A percentile compares a stretch with the other conserved stretches of the same genome.
Conservation (phyloP, 2,797 vertebrate species). For the Acanthurus tractus region DNA sequence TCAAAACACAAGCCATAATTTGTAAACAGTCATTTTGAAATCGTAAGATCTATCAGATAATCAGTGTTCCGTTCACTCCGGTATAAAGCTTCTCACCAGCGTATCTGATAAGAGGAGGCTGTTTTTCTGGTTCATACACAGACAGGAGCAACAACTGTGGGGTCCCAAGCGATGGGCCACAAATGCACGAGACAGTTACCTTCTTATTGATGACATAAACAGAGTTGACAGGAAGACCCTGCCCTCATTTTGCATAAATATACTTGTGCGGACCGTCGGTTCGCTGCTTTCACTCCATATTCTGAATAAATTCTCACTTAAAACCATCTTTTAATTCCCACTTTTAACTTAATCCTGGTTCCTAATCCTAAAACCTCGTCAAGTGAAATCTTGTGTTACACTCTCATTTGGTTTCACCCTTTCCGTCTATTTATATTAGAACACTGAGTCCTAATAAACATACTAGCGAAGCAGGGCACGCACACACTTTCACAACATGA, state of each 20-base stretch:
- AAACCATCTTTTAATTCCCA: background rate
- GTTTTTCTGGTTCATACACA: background rate
- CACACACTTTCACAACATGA: background rate
- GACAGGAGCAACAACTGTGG: constrained; percentile 9
- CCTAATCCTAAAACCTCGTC: background rate
- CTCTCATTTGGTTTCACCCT: background rate
- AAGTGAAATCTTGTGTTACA: background rate
- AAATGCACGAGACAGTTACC: constrained; percentile 1
- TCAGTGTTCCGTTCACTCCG: background rate
- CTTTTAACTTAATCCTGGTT: background rate
- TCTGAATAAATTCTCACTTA: background rate
- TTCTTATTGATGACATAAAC: too few relatives aligned
- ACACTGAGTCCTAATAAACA: constrained; percentile 1
- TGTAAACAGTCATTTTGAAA: background rate
- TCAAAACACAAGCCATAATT: background rate
- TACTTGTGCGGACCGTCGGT: too few relatives aligned
- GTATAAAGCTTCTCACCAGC: background rate
- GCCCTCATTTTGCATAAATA: too few relatives aligned
- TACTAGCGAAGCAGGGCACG: background rate
- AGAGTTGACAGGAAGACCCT: too few relatives aligned
- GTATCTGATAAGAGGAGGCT: background rate
- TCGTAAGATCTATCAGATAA: background rate
- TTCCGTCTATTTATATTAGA: constrained; percentile 12
- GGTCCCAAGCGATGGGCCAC: background rate
- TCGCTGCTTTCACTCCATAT: background rate